phyloP scores from a whole-genome alignment of 1,140 invertebrate species.

The Muscidifurax raptorellus region DNA sequence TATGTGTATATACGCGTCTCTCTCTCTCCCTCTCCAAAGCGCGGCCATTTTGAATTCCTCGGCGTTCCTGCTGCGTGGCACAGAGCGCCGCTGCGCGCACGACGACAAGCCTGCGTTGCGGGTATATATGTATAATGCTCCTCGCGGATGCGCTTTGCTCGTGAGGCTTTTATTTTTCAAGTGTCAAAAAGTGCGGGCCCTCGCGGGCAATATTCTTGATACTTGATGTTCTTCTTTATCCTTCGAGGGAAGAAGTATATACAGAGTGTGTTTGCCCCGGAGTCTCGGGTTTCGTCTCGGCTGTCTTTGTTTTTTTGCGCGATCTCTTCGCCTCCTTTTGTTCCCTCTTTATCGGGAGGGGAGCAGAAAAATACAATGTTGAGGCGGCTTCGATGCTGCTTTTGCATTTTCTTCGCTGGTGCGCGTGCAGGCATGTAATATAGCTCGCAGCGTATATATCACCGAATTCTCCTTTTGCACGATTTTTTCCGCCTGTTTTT shows the following conservation, averaged over 20 bases:
- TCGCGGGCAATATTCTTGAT: conserved; percentile 69
- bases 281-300: background rate
- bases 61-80: conserved; percentile 54
- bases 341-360: background rate
- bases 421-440: no score
- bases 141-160: conserved; percentile 54
- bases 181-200: conserved; percentile 67
- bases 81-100: conserved; percentile 3
- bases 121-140: conserved; percentile 51
- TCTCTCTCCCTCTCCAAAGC: conserved; percentile 40
- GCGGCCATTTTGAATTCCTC: conserved; percentile 75
- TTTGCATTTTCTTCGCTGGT: background rate
- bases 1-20: background rate
- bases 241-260: no score
- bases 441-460: no score
- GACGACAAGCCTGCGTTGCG: conserved; percentile 11
- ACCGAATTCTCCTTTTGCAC: no score
- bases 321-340: background rate
- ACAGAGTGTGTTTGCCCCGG: no score
- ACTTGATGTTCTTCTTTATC: conserved; percentile 67
- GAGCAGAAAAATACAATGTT: background rate
- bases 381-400: background rate
- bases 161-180: conserved; percentile 67
- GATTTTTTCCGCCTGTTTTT: no score
- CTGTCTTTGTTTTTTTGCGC: background rate